Evolutionary conservation across 2,797 vertebrate species (phyloP).

Genomic region (Falco peregrinus): DNA sequence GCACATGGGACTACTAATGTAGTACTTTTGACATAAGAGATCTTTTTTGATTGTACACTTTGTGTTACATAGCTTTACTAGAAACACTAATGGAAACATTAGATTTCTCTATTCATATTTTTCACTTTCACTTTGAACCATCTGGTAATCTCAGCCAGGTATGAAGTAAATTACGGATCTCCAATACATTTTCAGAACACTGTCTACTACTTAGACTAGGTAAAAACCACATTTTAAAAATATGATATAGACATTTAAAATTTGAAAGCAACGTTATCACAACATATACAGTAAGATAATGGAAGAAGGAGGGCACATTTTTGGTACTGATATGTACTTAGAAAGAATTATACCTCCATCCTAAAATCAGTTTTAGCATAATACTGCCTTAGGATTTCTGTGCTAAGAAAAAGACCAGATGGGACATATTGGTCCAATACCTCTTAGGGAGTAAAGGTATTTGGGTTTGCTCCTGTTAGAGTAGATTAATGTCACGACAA

Average conservation of each 20-base stretch:
- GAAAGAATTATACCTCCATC: neutral
- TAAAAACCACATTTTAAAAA: neutral
- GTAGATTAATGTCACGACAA: neutral
- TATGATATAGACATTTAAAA: neutral
- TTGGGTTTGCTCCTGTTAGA: neutral
- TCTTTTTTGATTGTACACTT: neutral
- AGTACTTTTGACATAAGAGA: neutral
- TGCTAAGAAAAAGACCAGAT: neutral
- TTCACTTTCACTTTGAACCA: conserved; percentile 16
- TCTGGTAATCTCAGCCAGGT: neutral
- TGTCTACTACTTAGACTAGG: neutral
- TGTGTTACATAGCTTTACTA: neutral
- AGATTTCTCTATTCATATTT: neutral
- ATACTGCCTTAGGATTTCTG: neutral
- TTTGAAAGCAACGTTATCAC: neutral
- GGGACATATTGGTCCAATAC: neutral
- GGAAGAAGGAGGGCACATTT: neutral
- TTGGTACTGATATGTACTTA: neutral
- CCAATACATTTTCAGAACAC: conserved; percentile 13
- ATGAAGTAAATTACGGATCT: neutral
- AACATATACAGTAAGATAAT: neutral
- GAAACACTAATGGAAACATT: neutral
- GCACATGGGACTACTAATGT: conserved; percentile 19
- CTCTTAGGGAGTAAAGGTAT: neutral
- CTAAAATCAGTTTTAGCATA: neutral